Evolutionary conservation across 1,140 invertebrate genomes (phyloP), one percentile per base, ranked within the genome.

Genomic region (Sitobion miscanthi): DNA sequence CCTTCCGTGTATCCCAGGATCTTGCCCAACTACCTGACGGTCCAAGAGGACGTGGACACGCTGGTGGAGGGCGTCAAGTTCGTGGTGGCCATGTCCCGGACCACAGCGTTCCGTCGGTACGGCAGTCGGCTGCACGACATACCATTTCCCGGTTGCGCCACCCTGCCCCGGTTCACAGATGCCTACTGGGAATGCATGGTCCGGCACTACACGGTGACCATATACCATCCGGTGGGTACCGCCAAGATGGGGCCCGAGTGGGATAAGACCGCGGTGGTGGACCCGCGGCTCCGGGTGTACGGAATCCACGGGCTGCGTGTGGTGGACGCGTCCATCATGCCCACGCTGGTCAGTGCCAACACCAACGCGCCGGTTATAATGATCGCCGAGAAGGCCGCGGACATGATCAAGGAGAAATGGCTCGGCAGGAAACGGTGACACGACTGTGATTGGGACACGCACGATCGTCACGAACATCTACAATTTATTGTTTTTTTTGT

Each of bases 1-100:
- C 99, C 99, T 0, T 97, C 97, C 94, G 97, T 98, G 94, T 97
- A 98, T 95, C 99, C 99, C 0, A 96, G 98, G 30, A 98, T 99
- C 90, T 97, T 98, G 95, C 98, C 99, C 0, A 99, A 98, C 95
- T 99, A 99, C 94, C 97, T 99, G 94, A 96, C 96, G 14, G 97
- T 98, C 91, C 97, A 97, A 2, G 96, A 96, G 35, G 98, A 99
- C 94, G 96, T 98, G 94, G 97, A 97, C 52, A 97, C 97, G 0
- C 95, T 99, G 57, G 96, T 98, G 8, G 98, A 98, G 95, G 98
- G 98, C 0, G 97, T 97, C 0, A 98, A 98, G 95, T 97, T 98
- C 45, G 97, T 96, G 0, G 95, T 98, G 0, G 97, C 97, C 0
- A 94, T 98, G 20, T 97, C 97, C 30, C 96, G 96, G 94, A 98